Percentiles rank a stretch among this genome's conserved stretches.
These are phyloP conservation scores for Drymonia ruficornis DNA, from an alignment of 2,888 invertebrate species.

Conservation along the genomic window DNA sequence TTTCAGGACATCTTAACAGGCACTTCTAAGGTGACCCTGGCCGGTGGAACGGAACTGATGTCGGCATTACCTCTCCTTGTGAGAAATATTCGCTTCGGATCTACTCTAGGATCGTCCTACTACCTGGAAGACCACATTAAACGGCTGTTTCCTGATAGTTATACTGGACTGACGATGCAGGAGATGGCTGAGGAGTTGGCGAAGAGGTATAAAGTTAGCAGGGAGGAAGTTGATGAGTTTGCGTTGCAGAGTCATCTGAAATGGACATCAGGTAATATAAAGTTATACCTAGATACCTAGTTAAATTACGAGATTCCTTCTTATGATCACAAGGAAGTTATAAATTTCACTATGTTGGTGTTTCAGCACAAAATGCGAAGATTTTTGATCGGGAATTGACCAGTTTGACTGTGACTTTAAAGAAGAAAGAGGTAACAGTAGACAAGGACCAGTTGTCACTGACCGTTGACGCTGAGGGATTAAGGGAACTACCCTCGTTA, in stretches of 20 bases:
- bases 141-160: slow-evolving; percentile 86
- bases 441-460: slow-evolving; percentile 94
- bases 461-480: slow-evolving; percentile 88
- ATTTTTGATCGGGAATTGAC: slow-evolving; percentile 94
- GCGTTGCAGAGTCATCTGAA: slow-evolving; percentile 91
- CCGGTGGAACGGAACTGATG: slow-evolving; percentile 98
- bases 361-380: slow-evolving; percentile 92
- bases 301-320: background rate
- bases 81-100: slow-evolving; percentile 95
- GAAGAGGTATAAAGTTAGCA: slow-evolving; percentile 87
- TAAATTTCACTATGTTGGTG: background rate
- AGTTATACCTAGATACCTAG: no score
- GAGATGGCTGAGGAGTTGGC: slow-evolving; percentile 95
- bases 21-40: slow-evolving; percentile 91
- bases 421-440: slow-evolving; percentile 89
- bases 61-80: slow-evolving; percentile 94
- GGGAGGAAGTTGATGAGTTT: slow-evolving; percentile 92
- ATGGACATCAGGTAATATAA: slow-evolving; percentile 92
- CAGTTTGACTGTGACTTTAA: slow-evolving; percentile 90
- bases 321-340: background rate
- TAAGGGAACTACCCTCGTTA: slow-evolving; percentile 91
- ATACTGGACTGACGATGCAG: slow-evolving; percentile 94
- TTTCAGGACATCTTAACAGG: slow-evolving; percentile 93
- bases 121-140: slow-evolving; percentile 90
- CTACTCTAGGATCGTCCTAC: slow-evolving; percentile 90